Conservation (phyloP, 2,113 vertebrate species). For the Salvelinus sp. region DNA sequence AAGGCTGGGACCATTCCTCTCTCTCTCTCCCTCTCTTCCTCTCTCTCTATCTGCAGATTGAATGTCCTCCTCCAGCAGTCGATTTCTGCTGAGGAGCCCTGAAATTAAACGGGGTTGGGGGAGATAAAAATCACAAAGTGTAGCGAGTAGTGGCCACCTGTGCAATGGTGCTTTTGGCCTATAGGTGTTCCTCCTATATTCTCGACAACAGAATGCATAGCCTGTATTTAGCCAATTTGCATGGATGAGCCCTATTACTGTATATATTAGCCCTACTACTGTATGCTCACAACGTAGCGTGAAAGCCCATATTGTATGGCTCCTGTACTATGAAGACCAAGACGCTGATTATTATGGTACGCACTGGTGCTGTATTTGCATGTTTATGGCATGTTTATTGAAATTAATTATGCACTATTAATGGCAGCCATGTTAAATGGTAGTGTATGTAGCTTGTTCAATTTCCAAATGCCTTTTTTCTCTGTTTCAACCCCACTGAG, state of each 20-base stretch:
- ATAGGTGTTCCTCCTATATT: background rate
- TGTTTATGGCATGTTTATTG: background rate
- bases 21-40: background rate
- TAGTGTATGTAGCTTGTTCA: background rate
- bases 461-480: background rate
- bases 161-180: background rate
- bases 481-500: background rate
- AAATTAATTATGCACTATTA: background rate
- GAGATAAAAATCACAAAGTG: background rate
- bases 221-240: background rate
- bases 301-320: background rate
- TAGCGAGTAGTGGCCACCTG: background rate
- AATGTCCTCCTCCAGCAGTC: constrained; percentile 21
- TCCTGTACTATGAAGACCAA: background rate
- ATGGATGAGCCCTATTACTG: background rate
- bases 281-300: background rate
- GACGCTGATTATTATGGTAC: background rate
- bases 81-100: constrained; percentile 22
- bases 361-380: background rate
- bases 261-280: background rate
- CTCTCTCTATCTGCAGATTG: constrained; percentile 13
- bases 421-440: background rate
- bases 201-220: background rate
- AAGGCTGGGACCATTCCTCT: background rate
- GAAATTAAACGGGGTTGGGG: constrained; percentile 27